Conservation (phyloP, 2,797 vertebrate species). For the Tinamus major region DNA sequence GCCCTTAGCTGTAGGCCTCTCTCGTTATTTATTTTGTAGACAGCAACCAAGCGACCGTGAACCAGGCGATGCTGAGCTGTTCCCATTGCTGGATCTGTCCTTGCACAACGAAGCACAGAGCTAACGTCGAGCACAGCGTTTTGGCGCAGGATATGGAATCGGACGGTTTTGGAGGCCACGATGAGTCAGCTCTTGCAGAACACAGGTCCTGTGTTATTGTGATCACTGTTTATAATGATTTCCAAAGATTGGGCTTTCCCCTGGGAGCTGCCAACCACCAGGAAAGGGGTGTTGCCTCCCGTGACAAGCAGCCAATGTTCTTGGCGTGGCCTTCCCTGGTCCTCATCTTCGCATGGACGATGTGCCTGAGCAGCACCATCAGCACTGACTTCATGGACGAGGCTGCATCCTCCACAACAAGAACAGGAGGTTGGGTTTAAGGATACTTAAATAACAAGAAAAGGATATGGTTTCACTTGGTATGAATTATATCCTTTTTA, state of each 20-base stretch:
- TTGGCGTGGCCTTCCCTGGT: neutral
- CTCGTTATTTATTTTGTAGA: neutral
- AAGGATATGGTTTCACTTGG: neutral
- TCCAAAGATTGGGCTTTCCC: neutral
- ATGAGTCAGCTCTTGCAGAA: neutral
- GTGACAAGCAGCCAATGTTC: neutral
- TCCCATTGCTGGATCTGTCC: neutral
- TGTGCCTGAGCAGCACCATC: neutral
- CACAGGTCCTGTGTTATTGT: neutral
- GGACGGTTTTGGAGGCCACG: neutral
- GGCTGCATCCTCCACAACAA: neutral
- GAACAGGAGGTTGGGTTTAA: neutral
- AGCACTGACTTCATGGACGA: fast-evolving
- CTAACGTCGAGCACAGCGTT: neutral
- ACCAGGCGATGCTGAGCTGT: neutral
- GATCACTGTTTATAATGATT: neutral
- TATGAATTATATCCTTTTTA: neutral
- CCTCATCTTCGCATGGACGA: neutral
- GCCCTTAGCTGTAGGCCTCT: neutral
- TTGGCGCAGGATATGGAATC: neutral
- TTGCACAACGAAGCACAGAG: neutral
- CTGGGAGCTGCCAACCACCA: neutral
- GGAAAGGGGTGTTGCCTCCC: neutral
- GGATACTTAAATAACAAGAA: neutral
- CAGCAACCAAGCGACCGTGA: neutral